Percentiles rank a stretch among this genome's conserved stretches.
Conservation (phyloP, 2,888 invertebrate genomes). For the Metellina segmentata region DNA sequence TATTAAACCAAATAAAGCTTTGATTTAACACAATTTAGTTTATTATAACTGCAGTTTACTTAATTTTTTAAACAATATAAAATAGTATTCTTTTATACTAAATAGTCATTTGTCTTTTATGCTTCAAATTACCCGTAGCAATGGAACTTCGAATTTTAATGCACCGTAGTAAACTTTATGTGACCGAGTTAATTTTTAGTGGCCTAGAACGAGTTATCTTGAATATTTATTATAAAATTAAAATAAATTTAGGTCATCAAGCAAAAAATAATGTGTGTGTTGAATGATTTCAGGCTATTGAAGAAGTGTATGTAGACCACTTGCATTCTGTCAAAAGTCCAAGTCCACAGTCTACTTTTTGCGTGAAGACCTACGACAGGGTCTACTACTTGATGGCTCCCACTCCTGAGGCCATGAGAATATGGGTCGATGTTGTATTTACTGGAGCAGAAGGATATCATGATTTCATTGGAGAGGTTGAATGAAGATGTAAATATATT, state of each 20-base stretch:
- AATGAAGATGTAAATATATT: conserved; percentile 54
- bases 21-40: too few relatives aligned
- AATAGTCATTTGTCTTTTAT: too few relatives aligned
- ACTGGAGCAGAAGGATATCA: conserved; percentile 93
- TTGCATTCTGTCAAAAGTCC: conserved; percentile 93
- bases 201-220: too few relatives aligned
- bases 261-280: neutral
- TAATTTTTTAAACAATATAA: too few relatives aligned
- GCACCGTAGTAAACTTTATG: too few relatives aligned
- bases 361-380: conserved; percentile 94
- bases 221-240: too few relatives aligned
- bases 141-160: too few relatives aligned
- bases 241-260: neutral
- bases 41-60: too few relatives aligned
- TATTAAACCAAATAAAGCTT: too few relatives aligned
- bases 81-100: too few relatives aligned
- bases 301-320: conserved; percentile 98
- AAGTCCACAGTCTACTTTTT: conserved; percentile 94
- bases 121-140: too few relatives aligned
- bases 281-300: conserved; percentile 83
- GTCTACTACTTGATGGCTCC: conserved; percentile 94
- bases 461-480: conserved; percentile 73
- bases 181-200: too few relatives aligned
- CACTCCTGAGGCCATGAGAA: conserved; percentile 94
- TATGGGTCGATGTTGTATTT: conserved; percentile 98